Base-by-base conservation (phyloP, 2,797 vertebrate genomes). In the Apogon talboti region DNA sequence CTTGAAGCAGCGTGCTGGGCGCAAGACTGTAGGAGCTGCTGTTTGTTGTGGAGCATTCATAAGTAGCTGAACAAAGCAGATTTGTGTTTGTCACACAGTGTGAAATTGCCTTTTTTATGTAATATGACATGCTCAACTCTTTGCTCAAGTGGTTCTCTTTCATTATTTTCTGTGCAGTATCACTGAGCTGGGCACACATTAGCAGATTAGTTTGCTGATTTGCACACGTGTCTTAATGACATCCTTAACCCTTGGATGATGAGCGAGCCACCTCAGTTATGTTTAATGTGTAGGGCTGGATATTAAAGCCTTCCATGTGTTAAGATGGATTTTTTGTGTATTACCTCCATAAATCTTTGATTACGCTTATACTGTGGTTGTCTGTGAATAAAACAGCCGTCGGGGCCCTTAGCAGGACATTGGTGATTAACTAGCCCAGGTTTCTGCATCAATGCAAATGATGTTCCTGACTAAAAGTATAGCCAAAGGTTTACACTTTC, bases 181-280 rank as follows among this genome's bases (percentile, higher is more conserved):
- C 43, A 60, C 71, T n/a, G 49, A n/a, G 61, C 55, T 74, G 71
- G 64, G 78, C 75, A 71, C 19, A 66, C 55, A 59, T 86, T 74
- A 40, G 37, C 24, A 70, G 64, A 76, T 41, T 38, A 51, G 14
- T 67, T 21, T 51, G 18, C 18, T 44, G 18, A 63, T 60, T 74
- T 68, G 59, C 30, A 49, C 35, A 37, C 3, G 33, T 35, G 42
- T 30, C 16, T 14, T 60, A 8, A 45, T 28, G 40, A 4, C n/a
- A 33, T 48, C 16, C 40, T 58, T 42, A 49, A 33, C 37, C 52
- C 33, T 13, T 35, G 30, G 11, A 42, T 30, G 44, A 13, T 45
- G 40, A 45, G 14, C 35, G 13, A 61, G 14, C 16, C 55, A 21
- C 35, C 8, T 53, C 43, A 18, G 21, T 56, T 6, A 16, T 6